phyloP scores from a whole-genome alignment of 2,113 vertebrate species.

The Anolis carolinensis region DNA sequence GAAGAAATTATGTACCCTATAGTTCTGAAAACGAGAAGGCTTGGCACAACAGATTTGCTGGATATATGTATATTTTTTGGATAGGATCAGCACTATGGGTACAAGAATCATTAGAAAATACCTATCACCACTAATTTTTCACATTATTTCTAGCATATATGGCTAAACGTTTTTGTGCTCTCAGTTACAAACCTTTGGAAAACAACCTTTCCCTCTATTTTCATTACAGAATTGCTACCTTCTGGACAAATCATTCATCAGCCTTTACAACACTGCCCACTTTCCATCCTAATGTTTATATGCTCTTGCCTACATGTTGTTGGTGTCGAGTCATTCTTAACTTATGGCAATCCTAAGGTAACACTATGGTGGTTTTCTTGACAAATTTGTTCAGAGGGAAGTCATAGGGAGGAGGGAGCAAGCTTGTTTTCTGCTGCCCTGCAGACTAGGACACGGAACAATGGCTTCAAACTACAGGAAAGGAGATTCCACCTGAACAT shows the following conservation, averaged over 20 bases:
- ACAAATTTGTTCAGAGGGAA: too few relatives aligned
- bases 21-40: background rate
- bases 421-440: too few relatives aligned
- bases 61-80: too few relatives aligned
- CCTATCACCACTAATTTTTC: background rate
- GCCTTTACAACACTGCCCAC: background rate
- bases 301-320: background rate
- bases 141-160: background rate
- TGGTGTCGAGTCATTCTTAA: too few relatives aligned
- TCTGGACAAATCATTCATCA: background rate
- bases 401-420: too few relatives aligned
- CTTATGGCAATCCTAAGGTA: too few relatives aligned
- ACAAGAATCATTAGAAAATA: background rate
- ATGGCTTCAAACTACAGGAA: too few relatives aligned
- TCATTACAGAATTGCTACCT: background rate
- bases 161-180: background rate
- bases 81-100: background rate
- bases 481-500: too few relatives aligned
- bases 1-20: background rate
- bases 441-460: too few relatives aligned
- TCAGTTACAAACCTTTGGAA: background rate
- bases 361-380: too few relatives aligned
- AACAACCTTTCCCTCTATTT: background rate
- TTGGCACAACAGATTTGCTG: background rate
- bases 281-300: background rate